Evolutionary conservation across 2,888 invertebrate species (phyloP), one percentile per base, ranked within the genome.

Genomic region (Nasonia oneida): DNA sequence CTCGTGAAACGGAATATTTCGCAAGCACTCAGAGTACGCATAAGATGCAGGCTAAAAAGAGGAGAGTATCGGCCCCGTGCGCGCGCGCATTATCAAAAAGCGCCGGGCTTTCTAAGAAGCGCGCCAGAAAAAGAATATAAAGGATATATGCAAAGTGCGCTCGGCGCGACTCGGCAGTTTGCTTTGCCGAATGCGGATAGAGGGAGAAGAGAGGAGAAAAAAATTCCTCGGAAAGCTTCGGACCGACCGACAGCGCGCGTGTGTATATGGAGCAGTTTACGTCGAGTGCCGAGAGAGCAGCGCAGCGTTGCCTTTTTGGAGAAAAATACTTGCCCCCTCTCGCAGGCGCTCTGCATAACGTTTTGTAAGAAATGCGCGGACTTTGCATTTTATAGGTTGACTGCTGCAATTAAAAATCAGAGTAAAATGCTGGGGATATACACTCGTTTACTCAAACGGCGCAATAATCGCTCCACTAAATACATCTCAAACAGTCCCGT

Each of bases 41-140:
- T 39, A 23, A 29, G 3, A 61, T n/a, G 14, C 12, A 8, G 23
- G 78, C 23, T 23, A 53, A 23, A 53, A 53, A 53, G 57, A 5
- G 18, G 57, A 57, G 57, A 57, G 42, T 61, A 77, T 77, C 77
- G 50, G 29, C 47, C 8, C 47, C 1, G 42, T 6, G 10, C 47
- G 10, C 47, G 10, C 47, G 12, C 18, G 10, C 0, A 71, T 53
- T 80, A 80, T 80, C 70, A 53, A 70, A 67, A 80, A 71, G 29
- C 67, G n/a, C 53, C 29, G n/a, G n/a, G n/a, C 61, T 33, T 80
- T 80, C 79, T 53, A 23, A 80, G 67, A 80, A 71, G n/a, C n/a
- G 8, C 15, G 18, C 10, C 6, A 47, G 39, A 61, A 53, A 74
- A 74, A 33, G n/a, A n/a, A n/a, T n/a, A n/a, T n/a, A n/a, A n/a